These are phyloP conservation scores for Polydrusus cervinus DNA, from an alignment of 2,888 invertebrate genomes.

Conservation along the genomic window DNA sequence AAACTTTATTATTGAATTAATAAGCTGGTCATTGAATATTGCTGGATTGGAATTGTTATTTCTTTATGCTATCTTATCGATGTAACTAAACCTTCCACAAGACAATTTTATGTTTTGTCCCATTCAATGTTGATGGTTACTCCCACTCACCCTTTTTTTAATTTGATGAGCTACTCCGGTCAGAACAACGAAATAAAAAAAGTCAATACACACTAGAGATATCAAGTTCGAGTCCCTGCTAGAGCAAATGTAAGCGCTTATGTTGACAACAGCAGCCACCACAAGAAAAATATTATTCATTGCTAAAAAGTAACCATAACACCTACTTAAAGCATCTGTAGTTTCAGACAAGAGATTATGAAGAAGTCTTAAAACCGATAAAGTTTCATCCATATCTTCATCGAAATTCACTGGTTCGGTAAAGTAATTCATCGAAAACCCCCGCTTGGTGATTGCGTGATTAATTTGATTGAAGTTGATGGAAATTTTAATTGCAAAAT, in stretches of 20 bases:
- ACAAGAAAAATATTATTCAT: constrained; percentile 58
- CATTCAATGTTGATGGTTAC: too few species aligned
- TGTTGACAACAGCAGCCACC: constrained; percentile 58
- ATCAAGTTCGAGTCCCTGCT: constrained; percentile 52
- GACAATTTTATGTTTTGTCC: too few species aligned
- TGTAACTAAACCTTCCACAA: too few species aligned
- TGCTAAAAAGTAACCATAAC: constrained; percentile 60
- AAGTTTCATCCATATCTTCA: constrained; percentile 32
- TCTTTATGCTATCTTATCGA: too few species aligned
- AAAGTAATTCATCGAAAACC: constrained; percentile 42
- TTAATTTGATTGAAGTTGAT: constrained; percentile 57
- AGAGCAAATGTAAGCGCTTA: constrained; percentile 54
- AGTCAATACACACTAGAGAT: constrained; percentile 47
- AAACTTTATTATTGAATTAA: too few species aligned
- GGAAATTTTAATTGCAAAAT: constrained; percentile 56
- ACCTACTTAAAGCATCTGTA: constrained; percentile 56
- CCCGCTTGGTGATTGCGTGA: constrained; percentile 44
- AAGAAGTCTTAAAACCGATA: constrained; percentile 57
- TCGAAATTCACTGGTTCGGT: constrained; percentile 28
- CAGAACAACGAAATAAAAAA: constrained; percentile 24
- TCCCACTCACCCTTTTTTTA: constrained; percentile 40
- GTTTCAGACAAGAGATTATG: constrained; percentile 58
- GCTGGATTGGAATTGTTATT: too few species aligned
- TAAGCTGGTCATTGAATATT: too few species aligned
- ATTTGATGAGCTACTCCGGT: constrained; percentile 18